A percentile compares a stretch with the other conserved stretches of the same genome.
Evolutionary conservation across 2,113 vertebrate genomes (phyloP).

Genomic region (Daphoenositta chrysoptera): DNA sequence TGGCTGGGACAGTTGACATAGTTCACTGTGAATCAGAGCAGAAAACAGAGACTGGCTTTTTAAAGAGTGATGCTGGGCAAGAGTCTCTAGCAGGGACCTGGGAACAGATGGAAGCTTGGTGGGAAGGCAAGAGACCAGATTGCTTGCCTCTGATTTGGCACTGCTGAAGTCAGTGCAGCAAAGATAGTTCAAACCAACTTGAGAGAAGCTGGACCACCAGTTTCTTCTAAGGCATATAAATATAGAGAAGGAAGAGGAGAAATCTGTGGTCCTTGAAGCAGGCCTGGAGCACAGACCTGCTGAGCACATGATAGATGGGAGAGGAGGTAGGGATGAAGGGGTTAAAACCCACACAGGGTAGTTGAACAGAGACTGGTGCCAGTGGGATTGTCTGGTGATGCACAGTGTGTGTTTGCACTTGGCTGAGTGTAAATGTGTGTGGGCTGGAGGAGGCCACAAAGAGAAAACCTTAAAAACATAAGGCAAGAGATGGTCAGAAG

Average conservation of each 20-base stretch:
- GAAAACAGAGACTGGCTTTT: background rate
- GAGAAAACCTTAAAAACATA: background rate
- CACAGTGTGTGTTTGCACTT: background rate
- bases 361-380: background rate
- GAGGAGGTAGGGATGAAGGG: background rate
- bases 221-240: background rate
- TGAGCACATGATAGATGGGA: rapidly evolving
- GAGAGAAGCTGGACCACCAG: background rate
- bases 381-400: background rate
- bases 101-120: slow-evolving; percentile 9
- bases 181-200: background rate
- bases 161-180: background rate
- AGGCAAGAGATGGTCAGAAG: background rate
- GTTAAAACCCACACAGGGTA: rapidly evolving
- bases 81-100: background rate
- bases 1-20: background rate
- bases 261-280: background rate
- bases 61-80: background rate
- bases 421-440: rapidly evolving
- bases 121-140: slow-evolving; percentile 36
- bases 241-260: background rate
- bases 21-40: slow-evolving; percentile 8
- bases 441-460: background rate
- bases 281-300: background rate
- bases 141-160: slow-evolving; percentile 21